Evolutionary conservation across 2,113 vertebrate genomes (phyloP).

Genomic region (Pionites leucogaster): DNA sequence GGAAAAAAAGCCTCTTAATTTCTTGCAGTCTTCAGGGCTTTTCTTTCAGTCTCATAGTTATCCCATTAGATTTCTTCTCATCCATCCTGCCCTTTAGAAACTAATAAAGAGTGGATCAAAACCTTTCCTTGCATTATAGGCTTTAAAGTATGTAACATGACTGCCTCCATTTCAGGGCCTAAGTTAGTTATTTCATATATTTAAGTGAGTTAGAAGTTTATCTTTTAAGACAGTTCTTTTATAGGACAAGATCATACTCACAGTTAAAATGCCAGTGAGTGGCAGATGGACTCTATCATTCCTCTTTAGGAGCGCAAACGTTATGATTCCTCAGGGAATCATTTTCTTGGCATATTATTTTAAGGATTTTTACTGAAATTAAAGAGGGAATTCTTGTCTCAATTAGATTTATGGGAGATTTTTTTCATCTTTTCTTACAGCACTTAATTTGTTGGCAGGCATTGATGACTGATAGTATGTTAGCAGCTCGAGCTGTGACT

Average conservation of each 20-base stretch:
- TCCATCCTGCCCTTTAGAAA: constrained; percentile 54
- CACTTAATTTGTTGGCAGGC: constrained; percentile 4
- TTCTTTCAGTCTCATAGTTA: constrained; percentile 32
- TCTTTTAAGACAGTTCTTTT: background rate
- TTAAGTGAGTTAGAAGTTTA: background rate
- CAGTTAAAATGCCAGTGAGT: background rate
- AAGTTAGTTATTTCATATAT: background rate
- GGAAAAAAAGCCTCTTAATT: constrained; percentile 28
- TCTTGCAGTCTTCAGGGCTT: constrained; percentile 32
- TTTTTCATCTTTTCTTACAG: background rate
- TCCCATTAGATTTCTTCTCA: constrained; percentile 47
- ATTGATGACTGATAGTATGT: background rate
- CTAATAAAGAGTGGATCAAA: constrained; percentile 60
- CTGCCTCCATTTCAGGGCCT: background rate
- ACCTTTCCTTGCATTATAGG: background rate
- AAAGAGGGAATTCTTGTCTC: background rate
- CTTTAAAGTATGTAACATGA: constrained; percentile 1
- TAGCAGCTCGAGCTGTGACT: background rate
- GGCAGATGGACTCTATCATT: background rate
- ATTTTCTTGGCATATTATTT: background rate
- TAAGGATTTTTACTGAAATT: background rate
- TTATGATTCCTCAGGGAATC: background rate
- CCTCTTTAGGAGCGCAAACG: background rate
- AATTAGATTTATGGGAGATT: background rate
- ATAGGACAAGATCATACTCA: background rate